Base-by-base conservation (phyloP, 2,888 invertebrate genomes). In the Drosophila kuntzei region DNA sequence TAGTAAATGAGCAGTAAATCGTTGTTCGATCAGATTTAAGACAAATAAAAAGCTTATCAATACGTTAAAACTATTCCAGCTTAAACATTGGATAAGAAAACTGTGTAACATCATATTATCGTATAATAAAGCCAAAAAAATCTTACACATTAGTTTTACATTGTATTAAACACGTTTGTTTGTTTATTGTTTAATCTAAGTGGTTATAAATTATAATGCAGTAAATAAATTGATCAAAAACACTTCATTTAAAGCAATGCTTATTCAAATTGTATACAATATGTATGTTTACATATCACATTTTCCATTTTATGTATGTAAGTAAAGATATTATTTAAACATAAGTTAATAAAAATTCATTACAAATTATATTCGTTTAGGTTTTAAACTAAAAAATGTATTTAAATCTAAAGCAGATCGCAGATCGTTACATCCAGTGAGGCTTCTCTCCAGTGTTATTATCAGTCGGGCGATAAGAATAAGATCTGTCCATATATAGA, bases 351-450 rank as follows among this genome's bases (percentile, higher is more conserved):
- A 32, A n/a, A 54, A 20, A 29, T 41, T 39, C 53, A 43, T 18
- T 32, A 22, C 20, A 43, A 43, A 43, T n/a, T 32, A 20, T 22
- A 54, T 43, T 43, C 14, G 29, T 11, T 29, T 22, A 7, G 27
- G 18, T 29, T 53, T 39, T n/a, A 41, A 6, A 53, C 22, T 7
- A 20, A 41, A 12, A 20, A 41, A 12, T 2, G 6, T n/a, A 9
- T 29, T 8, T 16, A 54, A 11, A 37, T 37, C 43, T 32, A 37
- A 43, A 5, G 51, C 25, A 12, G 14, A 20, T 5, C 8, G 27
- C 11, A 34, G 18, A 46, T 6, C 27, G 20, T 34, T 37, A 18
- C 20, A 41, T 66, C 50, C 74, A 73, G 36, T 14, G 39, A 12
- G 12, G 16, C 29, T 22, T 41, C 14, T 46, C 27, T 59, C 39